Percentiles rank a stretch among this genome's conserved stretches.
These are phyloP conservation scores for Nomia melanderi DNA, from an alignment of 1,140 invertebrate species.

Conservation along the genomic window DNA sequence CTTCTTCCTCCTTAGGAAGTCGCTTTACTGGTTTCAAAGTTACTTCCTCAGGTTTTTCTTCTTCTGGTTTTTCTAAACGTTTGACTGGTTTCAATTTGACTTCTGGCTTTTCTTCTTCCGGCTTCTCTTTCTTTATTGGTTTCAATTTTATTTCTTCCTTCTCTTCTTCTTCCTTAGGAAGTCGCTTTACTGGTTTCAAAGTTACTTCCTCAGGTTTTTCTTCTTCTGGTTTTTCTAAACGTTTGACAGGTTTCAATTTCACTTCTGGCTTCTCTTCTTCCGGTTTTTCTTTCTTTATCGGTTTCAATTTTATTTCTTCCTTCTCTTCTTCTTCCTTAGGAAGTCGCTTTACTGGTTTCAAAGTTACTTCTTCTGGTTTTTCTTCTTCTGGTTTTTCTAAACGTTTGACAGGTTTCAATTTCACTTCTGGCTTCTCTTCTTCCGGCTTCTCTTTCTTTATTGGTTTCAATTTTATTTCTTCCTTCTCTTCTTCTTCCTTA, in stretches of 20 bases:
- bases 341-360: constrained; percentile 52
- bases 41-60: constrained; percentile 25
- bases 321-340: constrained; percentile 53
- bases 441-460: constrained; percentile 68
- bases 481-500: constrained; percentile 51
- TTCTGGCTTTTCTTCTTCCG: constrained; percentile 70
- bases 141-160: constrained; percentile 68
- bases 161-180: constrained; percentile 48
- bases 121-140: constrained; percentile 68
- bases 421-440: constrained; percentile 54
- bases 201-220: constrained; percentile 42
- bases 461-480: constrained; percentile 68
- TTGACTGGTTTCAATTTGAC: constrained; percentile 40
- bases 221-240: constrained; percentile 32
- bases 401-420: constrained; percentile 45
- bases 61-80: constrained; percentile 67
- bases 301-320: constrained; percentile 69
- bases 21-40: constrained; percentile 65
- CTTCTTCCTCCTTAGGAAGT: constrained; percentile 55
- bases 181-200: constrained; percentile 50
- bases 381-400: constrained; percentile 56
- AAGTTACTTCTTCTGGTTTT: constrained; percentile 56
- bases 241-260: constrained; percentile 52
- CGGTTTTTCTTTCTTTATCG: constrained; percentile 50
- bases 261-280: constrained; percentile 66